phyloP scores from a whole-genome alignment of 2,113 vertebrate species.

The Periophthalmus modestus region DNA sequence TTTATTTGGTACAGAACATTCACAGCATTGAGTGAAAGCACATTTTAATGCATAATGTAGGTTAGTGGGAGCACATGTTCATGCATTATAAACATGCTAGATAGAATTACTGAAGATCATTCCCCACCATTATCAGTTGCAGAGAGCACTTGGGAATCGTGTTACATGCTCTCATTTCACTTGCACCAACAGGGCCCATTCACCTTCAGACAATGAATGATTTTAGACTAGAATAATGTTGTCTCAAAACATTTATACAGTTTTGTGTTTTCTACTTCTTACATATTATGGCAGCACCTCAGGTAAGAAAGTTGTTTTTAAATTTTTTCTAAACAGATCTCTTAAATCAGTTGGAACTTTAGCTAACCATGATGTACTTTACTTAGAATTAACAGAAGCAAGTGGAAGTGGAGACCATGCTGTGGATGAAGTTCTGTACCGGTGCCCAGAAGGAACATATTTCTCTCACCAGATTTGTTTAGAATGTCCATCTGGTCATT shows the following conservation, averaged over 20 bases:
- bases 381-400: slow-evolving; percentile 45
- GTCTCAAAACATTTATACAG: slow-evolving; percentile 25
- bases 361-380: neutral
- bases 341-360: neutral
- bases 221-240: slow-evolving; percentile 6
- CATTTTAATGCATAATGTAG: slow-evolving; percentile 21
- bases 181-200: slow-evolving; percentile 66
- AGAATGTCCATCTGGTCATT: slow-evolving; percentile 81
- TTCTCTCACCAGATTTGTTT: slow-evolving; percentile 75
- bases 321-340: neutral
- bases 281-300: slow-evolving; percentile 34
- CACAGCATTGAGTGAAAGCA: neutral
- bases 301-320: slow-evolving; percentile 58
- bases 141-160: slow-evolving; percentile 49
- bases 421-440: slow-evolving; percentile 32
- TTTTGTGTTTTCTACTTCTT: slow-evolving; percentile 42
- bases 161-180: slow-evolving; percentile 73
- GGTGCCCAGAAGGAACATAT: slow-evolving; percentile 77
- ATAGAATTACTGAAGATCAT: slow-evolving; percentile 55
- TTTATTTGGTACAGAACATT: neutral
- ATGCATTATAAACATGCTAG: slow-evolving; percentile 65
- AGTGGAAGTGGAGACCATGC: slow-evolving; percentile 40
- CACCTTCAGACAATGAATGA: slow-evolving; percentile 58
- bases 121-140: slow-evolving; percentile 39
- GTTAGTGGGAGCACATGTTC: slow-evolving; percentile 41